phyloP scores from a whole-genome alignment of 2,888 invertebrate species.

The Andrena marginata region DNA sequence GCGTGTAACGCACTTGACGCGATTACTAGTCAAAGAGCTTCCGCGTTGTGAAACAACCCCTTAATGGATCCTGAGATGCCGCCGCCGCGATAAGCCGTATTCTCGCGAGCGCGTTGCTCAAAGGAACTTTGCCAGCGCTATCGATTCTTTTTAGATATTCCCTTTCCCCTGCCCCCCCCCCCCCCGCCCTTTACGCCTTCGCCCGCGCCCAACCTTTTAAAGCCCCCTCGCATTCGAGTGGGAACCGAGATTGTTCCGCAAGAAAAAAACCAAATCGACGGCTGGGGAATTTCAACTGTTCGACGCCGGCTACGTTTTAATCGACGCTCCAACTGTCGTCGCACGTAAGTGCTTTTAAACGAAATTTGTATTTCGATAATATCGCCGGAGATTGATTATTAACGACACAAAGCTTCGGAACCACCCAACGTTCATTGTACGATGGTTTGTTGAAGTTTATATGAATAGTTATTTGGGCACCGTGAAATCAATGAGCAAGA shows the following conservation, averaged over 20 bases:
- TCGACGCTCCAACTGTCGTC: constrained; percentile 2
- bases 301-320: background rate
- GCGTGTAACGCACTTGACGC: constrained; percentile 74
- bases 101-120: constrained; percentile 53
- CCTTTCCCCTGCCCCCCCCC: background rate
- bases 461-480: background rate
- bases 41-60: constrained; percentile 70
- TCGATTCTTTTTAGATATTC: constrained; percentile 48
- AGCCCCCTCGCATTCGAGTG: background rate
- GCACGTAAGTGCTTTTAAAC: background rate
- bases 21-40: constrained; percentile 78
- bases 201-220: background rate
- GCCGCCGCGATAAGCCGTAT: constrained; percentile 71
- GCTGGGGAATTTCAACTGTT: background rate
- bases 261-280: background rate
- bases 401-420: background rate
- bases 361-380: background rate
- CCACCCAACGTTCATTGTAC: background rate
- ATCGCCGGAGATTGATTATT: background rate
- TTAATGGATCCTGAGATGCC: constrained; percentile 77
- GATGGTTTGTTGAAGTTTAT: background rate
- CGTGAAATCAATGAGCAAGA: background rate
- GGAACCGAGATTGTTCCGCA: constrained; percentile 16
- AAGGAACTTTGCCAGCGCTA: constrained; percentile 31
- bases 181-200: background rate